phyloP scores from a whole-genome alignment of 2,888 invertebrate species.

The Hydroisotoma schaefferi region DNA sequence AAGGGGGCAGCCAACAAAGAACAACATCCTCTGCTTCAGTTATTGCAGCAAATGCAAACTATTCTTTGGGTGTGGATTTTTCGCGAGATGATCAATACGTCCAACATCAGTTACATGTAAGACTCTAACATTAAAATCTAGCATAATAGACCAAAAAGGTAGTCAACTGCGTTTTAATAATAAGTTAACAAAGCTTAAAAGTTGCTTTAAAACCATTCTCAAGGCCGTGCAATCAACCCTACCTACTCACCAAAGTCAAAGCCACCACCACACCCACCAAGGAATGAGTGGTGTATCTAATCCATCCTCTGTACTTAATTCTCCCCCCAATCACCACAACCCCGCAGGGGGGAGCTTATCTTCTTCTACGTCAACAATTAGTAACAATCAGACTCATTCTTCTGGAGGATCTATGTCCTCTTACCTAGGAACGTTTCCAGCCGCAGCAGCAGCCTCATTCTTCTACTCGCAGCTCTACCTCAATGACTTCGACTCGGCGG shows the following conservation, averaged over 20 bases:
- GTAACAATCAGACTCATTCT: conserved; percentile 7
- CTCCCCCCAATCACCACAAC: background rate
- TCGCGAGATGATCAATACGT: conserved; percentile 43
- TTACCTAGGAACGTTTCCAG: conserved; percentile 44
- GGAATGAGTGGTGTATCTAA: too few species aligned
- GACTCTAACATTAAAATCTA: background rate
- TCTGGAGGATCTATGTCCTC: conserved; percentile 41
- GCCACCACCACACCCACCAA: conserved; percentile 5
- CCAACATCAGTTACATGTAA: conserved; percentile 24
- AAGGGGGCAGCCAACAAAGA: conserved; percentile 22
- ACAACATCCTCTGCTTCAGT: conserved; percentile 24
- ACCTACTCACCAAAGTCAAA: conserved; percentile 12
- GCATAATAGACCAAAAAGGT: background rate
- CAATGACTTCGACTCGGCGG: conserved; percentile 42
- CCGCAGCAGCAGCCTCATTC: conserved; percentile 47
- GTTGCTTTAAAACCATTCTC: too few species aligned
- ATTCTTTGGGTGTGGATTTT: conserved; percentile 54
- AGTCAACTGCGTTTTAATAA: background rate
- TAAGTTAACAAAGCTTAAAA: background rate
- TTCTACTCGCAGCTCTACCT: conserved; percentile 48
- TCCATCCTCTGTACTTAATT: too few species aligned
- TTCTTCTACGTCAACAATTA: conserved; percentile 3
- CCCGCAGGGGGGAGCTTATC: background rate
- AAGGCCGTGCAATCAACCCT: too few species aligned
- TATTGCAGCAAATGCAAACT: background rate